Evolutionary conservation across 2,888 invertebrate species (phyloP).

Genomic region (Theretra japonica): DNA sequence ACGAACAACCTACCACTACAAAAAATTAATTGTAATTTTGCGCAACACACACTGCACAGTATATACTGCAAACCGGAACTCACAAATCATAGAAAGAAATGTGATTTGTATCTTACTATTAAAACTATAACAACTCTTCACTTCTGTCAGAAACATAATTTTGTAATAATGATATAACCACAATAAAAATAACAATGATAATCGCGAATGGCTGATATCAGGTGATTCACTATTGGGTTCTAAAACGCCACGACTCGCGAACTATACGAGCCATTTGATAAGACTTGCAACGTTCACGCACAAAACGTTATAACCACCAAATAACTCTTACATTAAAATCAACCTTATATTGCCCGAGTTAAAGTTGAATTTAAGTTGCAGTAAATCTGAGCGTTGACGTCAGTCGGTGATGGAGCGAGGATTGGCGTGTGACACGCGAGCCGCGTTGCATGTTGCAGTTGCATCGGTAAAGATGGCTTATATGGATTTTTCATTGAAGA

Average conservation of each 20-base stretch:
- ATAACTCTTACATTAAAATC: fast-evolving
- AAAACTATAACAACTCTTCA: too few relatives aligned
- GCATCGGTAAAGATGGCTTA: constrained; percentile 66
- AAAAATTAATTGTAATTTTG: too few relatives aligned
- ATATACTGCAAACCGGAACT: too few relatives aligned
- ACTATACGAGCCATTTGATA: constrained; percentile 72
- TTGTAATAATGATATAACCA: too few relatives aligned
- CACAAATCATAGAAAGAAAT: too few relatives aligned
- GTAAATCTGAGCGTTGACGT: constrained; percentile 35
- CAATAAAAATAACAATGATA: constrained; percentile 9
- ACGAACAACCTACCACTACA: too few relatives aligned
- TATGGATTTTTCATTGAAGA: constrained; percentile 68
- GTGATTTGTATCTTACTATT: too few relatives aligned
- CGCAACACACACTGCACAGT: too few relatives aligned
- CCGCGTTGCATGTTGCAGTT: constrained; percentile 67
- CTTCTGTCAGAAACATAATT: not conserved
- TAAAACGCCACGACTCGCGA: constrained; percentile 61
- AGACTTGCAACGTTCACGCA: constrained; percentile 45
- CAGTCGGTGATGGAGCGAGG: constrained; percentile 38
- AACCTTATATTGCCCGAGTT: not conserved
- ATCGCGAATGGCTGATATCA: constrained; percentile 58
- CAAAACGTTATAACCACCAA: constrained; percentile 37
- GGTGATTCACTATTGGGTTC: constrained; percentile 62
- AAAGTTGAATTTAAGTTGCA: constrained; percentile 35
- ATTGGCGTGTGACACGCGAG: constrained; percentile 76